Evolutionary conservation across 2,113 vertebrate genomes (phyloP), one percentile per base, ranked within the genome.

Genomic region (Meriones unguiculatus): DNA sequence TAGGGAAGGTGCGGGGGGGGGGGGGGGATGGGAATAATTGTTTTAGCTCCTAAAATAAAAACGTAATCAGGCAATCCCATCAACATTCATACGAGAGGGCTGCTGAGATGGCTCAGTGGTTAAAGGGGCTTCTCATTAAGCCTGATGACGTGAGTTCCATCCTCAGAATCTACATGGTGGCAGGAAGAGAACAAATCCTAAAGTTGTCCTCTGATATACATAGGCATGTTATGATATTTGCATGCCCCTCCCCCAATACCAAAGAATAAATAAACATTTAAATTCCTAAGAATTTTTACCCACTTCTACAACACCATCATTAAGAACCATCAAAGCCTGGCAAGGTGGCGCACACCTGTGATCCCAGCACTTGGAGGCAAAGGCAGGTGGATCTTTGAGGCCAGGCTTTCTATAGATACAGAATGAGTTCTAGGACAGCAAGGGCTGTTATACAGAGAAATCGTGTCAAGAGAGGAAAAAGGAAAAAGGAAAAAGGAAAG

Each of bases 251-350:
- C 59, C 57, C 35, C 35, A 64, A 64, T 28, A 64, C 62, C n/a
- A 84, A 41, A 62, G 15, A 81, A 59, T 59, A 62, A 82, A 38
- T 84, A 84, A 84, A 64, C 15, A 17, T 41, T 64, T 41, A 28
- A 64, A 64, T 64, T 84, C 59, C 59, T 62, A 64, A 41, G 59
- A 64, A 64, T 17, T 41, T 64, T 38, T 25, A 41, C 12, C n/a
- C n/a, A 95, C 35, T 77, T 94, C 32, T 78, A 88, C 80, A 95
- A 78, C 69, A 95, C 69, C 70, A 82, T 12, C 32, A 59, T 88
- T 84, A 91, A 95, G 32, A 46, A 78, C 94, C 84, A 32, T 18
- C 35, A 2, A 22, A 59, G 32, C 1, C 15, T 6, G 67, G 14
- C 2, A 5, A 15, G 32, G 69, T n/a, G 30, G 15, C 32, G 15